Evolutionary conservation across 1,140 invertebrate species (phyloP), one percentile per base, ranked within the genome.

Genomic region (Hylaeus volcanicus): DNA sequence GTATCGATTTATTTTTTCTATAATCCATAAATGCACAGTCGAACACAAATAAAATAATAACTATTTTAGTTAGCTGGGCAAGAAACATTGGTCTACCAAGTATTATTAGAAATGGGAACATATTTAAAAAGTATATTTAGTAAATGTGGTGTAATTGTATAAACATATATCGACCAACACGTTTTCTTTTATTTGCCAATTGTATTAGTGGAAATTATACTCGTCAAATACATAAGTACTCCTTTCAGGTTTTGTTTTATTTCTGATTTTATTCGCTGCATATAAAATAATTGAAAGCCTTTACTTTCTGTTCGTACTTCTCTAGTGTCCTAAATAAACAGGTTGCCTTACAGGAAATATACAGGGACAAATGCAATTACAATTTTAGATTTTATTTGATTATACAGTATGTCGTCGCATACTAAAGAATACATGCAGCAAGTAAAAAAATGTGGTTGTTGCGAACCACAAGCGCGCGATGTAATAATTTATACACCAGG

Each of bases 381-480:
- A 83, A 88, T 79, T 74, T 73, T 84, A 88, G 81, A 87, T 84
- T 89, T 89, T 89, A 88, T 88, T 90, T 83, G 83, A 84, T 88
- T 89, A 88, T 77, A 87, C 65, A 69, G 74, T 88, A 85, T 85
- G 43, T 15, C 81, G 69, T 53, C 74, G 84, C 83, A 89, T 85
- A 85, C 74, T 81, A 81, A 86, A 86, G 79, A 87, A 91, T 90
- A 90, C 89, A 89, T 74, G 83, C 90, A 91, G 90, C 89, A 88
- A 89, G 89, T 91, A 91, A 91, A 91, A 89, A 91, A 91, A 87
- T 81, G 81, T 88, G 81, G 84, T 87, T 81, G 72, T 72, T 69
- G 83, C 81, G 71, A 88, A 84, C 71, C 81, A 84, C 82, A 76
- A 75, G 74, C 82, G 87, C 81, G 68, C 71, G 37, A 75, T 56